Conservation (phyloP, 2,888 invertebrate species). For the Drosophila falleni region DNA sequence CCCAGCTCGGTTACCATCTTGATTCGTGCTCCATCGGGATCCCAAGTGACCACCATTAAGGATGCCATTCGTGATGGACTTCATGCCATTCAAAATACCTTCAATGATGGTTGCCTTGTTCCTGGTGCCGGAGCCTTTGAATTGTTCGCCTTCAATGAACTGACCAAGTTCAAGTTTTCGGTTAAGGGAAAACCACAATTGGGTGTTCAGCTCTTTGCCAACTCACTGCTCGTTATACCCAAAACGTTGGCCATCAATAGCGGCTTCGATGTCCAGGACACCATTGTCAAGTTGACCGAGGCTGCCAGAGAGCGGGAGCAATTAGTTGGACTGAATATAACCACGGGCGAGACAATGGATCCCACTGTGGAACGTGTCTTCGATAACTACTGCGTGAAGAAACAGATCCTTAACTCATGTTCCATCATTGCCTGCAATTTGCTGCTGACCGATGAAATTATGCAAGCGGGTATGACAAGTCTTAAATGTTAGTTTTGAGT, state of each 20-base stretch:
- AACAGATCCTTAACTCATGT: conserved; percentile 97
- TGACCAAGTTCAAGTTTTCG: conserved; percentile 92
- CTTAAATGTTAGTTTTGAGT: conserved; percentile 86
- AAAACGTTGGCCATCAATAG: conserved; percentile 96
- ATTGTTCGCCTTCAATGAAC: conserved; percentile 91
- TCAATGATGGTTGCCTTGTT: conserved; percentile 95
- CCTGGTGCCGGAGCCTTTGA: conserved; percentile 99
- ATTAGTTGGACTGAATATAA: conserved; percentile 95
- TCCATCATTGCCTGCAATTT: conserved; percentile 98
- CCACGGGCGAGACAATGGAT: conserved; percentile 94
- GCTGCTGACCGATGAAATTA: conserved; percentile 98
- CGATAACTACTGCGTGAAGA: conserved; percentile 98
- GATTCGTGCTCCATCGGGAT: conserved; percentile 97
- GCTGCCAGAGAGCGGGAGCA: conserved; percentile 90
- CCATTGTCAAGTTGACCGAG: conserved; percentile 96
- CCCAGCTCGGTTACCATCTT: conserved; percentile 98
- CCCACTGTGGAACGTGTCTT: conserved; percentile 94
- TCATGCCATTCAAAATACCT: conserved; percentile 97
- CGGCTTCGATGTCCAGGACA: conserved; percentile 97
- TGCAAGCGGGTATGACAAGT: conserved; percentile 99
- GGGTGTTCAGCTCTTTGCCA: conserved; percentile 97
- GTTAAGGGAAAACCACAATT: conserved; percentile 94
- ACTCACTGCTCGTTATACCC: conserved; percentile 96
- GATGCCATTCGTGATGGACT: conserved; percentile 98
- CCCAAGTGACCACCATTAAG: conserved; percentile 96